Conservation (phyloP, 2,797 vertebrate species). For the Amblyraja radiata region DNA sequence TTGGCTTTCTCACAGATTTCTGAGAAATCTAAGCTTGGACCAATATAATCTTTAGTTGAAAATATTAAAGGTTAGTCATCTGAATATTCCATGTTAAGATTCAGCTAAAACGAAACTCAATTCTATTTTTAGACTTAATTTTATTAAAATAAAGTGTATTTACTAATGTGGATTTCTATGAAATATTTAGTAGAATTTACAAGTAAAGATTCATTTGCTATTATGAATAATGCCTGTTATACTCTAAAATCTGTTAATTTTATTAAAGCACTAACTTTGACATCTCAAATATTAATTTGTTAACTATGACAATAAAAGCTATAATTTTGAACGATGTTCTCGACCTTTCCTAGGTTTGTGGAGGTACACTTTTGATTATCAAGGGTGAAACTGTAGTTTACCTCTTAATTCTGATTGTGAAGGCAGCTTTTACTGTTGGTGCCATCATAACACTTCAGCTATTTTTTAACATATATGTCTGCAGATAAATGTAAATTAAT, state of each 20-base stretch:
- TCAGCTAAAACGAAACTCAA: background rate
- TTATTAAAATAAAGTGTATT: background rate
- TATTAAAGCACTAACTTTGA: background rate
- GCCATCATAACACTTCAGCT: background rate
- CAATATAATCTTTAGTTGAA: too few species aligned
- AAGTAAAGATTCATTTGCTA: background rate
- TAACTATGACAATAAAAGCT: background rate
- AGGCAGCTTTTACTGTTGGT: background rate
- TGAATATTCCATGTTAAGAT: background rate
- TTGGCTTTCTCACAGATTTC: background rate
- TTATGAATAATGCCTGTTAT: background rate
- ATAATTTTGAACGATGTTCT: background rate
- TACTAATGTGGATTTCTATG: background rate
- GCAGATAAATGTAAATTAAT: background rate
- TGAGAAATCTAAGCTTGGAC: background rate
- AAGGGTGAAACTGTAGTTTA: background rate
- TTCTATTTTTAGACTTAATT: background rate
- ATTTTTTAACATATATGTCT: background rate
- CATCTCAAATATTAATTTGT: background rate
- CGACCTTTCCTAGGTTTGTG: background rate
- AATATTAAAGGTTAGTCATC: background rate
- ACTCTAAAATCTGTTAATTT: background rate
- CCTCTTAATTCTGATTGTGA: background rate
- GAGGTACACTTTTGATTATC: background rate
- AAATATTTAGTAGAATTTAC: background rate